Percentiles rank a stretch among this genome's conserved stretches.
Evolutionary conservation across 2,888 invertebrate species (phyloP).

Genomic region (Mythimna pallens): DNA sequence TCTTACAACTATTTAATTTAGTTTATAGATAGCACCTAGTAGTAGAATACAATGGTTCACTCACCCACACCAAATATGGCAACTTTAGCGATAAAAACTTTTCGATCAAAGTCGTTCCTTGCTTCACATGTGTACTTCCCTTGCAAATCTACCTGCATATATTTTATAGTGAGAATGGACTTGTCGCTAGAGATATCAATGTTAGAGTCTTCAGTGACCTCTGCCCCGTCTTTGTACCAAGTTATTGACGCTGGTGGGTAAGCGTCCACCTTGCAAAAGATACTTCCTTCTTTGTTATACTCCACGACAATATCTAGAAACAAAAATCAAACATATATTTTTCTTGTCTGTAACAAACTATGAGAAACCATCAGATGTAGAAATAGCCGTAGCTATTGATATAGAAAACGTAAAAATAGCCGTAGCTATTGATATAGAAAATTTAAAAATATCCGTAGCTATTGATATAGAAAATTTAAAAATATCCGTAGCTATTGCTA

Average conservation of each 20-base stretch:
- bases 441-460: too few relatives aligned
- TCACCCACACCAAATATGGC: conserved; percentile 69
- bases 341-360: not conserved
- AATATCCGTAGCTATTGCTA: not conserved
- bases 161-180: conserved; percentile 66
- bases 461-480: too few relatives aligned
- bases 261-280: conserved; percentile 71
- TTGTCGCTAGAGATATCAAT: conserved; percentile 64
- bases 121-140: conserved; percentile 71
- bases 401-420: not conserved
- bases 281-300: conserved; percentile 59
- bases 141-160: conserved; percentile 63
- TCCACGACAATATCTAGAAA: conserved; percentile 55
- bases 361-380: not conserved
- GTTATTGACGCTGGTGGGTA: conserved; percentile 68
- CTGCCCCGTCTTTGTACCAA: conserved; percentile 68
- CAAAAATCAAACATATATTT: not conserved
- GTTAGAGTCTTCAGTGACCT: conserved; percentile 54
- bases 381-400: not conserved
- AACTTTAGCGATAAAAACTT: conserved; percentile 64
- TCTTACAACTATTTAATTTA: not conserved
- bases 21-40: too few relatives aligned
- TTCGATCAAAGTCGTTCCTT: conserved; percentile 58
- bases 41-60: conserved; percentile 19
- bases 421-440: not conserved